These are phyloP conservation scores for Plagodis dolabraria DNA, from an alignment of 2,888 invertebrate genomes.

Conservation along the genomic window DNA sequence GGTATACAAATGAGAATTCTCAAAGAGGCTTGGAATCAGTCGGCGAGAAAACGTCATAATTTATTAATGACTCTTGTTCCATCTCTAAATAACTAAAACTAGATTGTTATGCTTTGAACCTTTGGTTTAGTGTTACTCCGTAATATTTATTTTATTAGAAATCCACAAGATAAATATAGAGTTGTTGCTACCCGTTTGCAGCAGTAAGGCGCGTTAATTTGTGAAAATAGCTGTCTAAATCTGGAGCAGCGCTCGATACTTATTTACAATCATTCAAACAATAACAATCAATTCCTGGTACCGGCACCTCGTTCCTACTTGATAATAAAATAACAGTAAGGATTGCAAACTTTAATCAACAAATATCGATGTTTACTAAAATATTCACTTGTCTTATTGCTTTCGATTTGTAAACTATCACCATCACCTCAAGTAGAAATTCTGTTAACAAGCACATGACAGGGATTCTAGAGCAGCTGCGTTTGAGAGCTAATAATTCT, in stretches of 20 bases:
- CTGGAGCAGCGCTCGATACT: slow-evolving; percentile 21
- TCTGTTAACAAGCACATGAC: too few species aligned
- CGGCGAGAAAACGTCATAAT: too few species aligned
- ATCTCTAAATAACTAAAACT: too few species aligned
- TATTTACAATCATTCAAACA: slow-evolving; percentile 56
- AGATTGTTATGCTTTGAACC: background rate
- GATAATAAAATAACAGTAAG: slow-evolving; percentile 46
- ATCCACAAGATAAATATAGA: slow-evolving; percentile 5
- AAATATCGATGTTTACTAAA: background rate
- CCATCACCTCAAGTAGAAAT: too few species aligned
- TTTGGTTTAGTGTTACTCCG: background rate
- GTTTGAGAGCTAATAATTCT: too few species aligned
- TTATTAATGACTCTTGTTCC: too few species aligned
- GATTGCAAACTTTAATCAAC: slow-evolving; percentile 20
- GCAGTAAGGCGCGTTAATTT: slow-evolving; percentile 18
- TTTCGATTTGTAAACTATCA: too few species aligned
- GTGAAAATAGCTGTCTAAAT: slow-evolving; percentile 26
- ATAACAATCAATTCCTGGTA: slow-evolving; percentile 57
- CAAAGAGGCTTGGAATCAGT: too few species aligned
- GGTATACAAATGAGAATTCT: too few species aligned
- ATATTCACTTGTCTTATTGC: too few species aligned
- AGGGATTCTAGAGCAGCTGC: too few species aligned
- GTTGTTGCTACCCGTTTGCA: background rate
- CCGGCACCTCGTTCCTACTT: slow-evolving; percentile 36
- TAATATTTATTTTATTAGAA: background rate